These are phyloP conservation scores for Sylvilagus floridanus DNA, from an alignment of 2,797 vertebrate genomes.

Conservation along the genomic window DNA sequence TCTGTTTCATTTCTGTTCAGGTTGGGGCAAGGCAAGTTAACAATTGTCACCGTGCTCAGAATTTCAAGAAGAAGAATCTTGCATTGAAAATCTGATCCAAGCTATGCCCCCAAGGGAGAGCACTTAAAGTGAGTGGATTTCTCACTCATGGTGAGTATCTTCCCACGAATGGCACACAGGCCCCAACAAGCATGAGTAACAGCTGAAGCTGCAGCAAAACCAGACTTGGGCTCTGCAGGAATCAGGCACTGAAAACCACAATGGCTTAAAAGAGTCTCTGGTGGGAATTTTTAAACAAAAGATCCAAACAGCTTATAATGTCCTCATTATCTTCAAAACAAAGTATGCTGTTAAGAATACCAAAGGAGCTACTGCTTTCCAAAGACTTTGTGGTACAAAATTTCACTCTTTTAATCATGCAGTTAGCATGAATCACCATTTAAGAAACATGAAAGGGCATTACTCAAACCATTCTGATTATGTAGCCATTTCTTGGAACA, in stretches of 20 bases:
- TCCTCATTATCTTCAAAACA: slow-evolving; percentile 87
- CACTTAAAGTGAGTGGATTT: slow-evolving; percentile 66
- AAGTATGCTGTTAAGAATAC: slow-evolving; percentile 83
- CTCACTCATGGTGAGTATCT: slow-evolving; percentile 53
- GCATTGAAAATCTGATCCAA: slow-evolving; percentile 63
- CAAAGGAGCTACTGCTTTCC: slow-evolving; percentile 73
- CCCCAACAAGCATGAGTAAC: slow-evolving; percentile 69
- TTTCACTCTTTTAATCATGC: slow-evolving; percentile 66
- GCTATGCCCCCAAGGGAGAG: not conserved
- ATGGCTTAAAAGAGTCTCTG: slow-evolving; percentile 76
- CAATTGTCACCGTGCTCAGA: slow-evolving; percentile 64
- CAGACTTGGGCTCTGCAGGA: slow-evolving; percentile 80
- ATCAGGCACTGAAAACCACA: slow-evolving; percentile 74
- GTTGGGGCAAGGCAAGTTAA: slow-evolving; percentile 71
- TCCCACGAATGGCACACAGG: slow-evolving; percentile 64
- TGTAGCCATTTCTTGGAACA: slow-evolving; percentile 51
- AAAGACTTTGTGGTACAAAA: slow-evolving; percentile 69
- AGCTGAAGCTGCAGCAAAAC: slow-evolving; percentile 80
- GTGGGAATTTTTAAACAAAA: slow-evolving; percentile 85
- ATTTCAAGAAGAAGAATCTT: slow-evolving; percentile 78
- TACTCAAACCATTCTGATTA: slow-evolving; percentile 64
- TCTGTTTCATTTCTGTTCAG: slow-evolving; percentile 76
- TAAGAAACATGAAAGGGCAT: slow-evolving; percentile 56
- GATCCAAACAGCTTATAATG: slow-evolving; percentile 84
- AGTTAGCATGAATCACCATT: slow-evolving; percentile 72